Evolutionary conservation across 1,140 invertebrate genomes (phyloP).

Genomic region (Capitella teleta): DNA sequence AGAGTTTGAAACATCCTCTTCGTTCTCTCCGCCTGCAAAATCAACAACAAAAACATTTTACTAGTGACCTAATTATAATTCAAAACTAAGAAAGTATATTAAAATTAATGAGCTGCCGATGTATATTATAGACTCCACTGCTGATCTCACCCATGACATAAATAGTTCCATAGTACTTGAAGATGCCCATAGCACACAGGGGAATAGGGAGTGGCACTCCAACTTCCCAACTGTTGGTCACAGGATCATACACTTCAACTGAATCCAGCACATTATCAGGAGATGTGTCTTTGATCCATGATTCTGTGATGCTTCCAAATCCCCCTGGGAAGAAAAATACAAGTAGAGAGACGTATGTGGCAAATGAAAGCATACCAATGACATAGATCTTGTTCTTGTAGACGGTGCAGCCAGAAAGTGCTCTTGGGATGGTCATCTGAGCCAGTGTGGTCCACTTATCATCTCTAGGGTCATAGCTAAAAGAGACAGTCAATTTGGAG

Average conservation of each 20-base stretch:
- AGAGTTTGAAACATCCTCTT: slow-evolving; percentile 6
- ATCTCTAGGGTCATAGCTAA: slow-evolving; percentile 42
- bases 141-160: slow-evolving; percentile 6
- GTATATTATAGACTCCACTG: too few relatives aligned
- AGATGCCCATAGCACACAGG: slow-evolving; percentile 7
- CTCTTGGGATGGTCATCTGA: slow-evolving; percentile 36
- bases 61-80: too few relatives aligned
- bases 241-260: slow-evolving; percentile 9
- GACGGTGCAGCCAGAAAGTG: slow-evolving; percentile 6
- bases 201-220: slow-evolving; percentile 5
- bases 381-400: slow-evolving; percentile 9
- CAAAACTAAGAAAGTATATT: too few relatives aligned
- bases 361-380: slow-evolving; percentile 5
- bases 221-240: not conserved
- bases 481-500: too few relatives aligned
- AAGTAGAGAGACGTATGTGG: not conserved
- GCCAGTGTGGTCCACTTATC: slow-evolving; percentile 45
- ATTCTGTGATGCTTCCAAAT: slow-evolving; percentile 1
- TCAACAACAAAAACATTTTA: too few relatives aligned
- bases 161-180: slow-evolving; percentile 7
- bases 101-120: too few relatives aligned
- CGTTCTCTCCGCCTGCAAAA: slow-evolving; percentile 5
- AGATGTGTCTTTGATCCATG: slow-evolving; percentile 6
- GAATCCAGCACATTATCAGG: slow-evolving; percentile 6
- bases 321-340: slow-evolving; percentile 1